phyloP scores from a whole-genome alignment of 2,888 invertebrate species.

The Heteromurus nitidus region DNA sequence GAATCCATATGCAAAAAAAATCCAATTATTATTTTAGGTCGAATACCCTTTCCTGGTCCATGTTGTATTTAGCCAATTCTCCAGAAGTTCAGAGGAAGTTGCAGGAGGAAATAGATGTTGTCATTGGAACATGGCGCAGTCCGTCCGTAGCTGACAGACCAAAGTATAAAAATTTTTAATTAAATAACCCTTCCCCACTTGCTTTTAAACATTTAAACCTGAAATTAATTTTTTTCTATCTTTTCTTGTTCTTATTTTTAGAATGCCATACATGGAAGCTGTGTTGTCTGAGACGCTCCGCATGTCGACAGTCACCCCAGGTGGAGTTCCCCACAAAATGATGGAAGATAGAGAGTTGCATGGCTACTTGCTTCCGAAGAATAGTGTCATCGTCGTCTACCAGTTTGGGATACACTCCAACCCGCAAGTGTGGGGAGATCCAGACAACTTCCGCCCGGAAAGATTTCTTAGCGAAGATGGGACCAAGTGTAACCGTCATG shows the following conservation, averaged over 20 bases:
- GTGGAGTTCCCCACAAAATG: slow-evolving; percentile 54
- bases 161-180: slow-evolving; percentile 22
- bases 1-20: not conserved
- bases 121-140: slow-evolving; percentile 32
- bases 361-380: slow-evolving; percentile 54
- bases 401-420: slow-evolving; percentile 53
- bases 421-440: slow-evolving; percentile 62
- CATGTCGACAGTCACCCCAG: slow-evolving; percentile 41
- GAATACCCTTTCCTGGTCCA: slow-evolving; percentile 40
- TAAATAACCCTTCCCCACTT: not conserved
- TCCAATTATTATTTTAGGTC: slow-evolving; percentile 42
- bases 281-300: slow-evolving; percentile 62
- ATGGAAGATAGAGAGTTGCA: slow-evolving; percentile 12
- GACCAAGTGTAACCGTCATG: slow-evolving; percentile 38
- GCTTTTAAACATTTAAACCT: not conserved
- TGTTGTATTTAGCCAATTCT: slow-evolving; percentile 40
- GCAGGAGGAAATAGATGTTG: slow-evolving; percentile 52
- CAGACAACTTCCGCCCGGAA: slow-evolving; percentile 61
- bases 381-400: slow-evolving; percentile 35
- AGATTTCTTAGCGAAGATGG: slow-evolving; percentile 61
- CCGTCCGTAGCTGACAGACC: slow-evolving; percentile 37
- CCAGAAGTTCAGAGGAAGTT: slow-evolving; percentile 50
- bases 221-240: not conserved
- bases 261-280: slow-evolving; percentile 64
- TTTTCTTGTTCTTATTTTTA: not conserved